A percentile compares a stretch with the other conserved stretches of the same genome.
Evolutionary conservation across 1,140 invertebrate species (phyloP).

Genomic region (Papilio polytes): DNA sequence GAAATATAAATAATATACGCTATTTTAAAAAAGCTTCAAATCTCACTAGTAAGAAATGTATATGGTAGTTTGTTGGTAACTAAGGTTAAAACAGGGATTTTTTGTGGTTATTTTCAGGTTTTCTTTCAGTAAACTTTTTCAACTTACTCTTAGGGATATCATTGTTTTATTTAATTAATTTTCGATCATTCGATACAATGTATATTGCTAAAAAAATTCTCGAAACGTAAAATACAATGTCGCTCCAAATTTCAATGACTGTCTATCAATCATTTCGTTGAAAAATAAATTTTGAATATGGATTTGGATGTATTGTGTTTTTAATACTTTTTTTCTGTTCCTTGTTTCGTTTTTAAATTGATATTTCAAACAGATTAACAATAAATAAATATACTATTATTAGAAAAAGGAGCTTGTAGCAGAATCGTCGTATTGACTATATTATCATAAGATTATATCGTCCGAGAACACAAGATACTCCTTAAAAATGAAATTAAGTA

Average conservation of each 20-base stretch:
- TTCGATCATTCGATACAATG: background rate
- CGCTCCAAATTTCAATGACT: background rate
- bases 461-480: background rate
- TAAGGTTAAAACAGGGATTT: no score
- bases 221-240: background rate
- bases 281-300: conserved; percentile 4
- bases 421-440: background rate
- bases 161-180: background rate
- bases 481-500: background rate
- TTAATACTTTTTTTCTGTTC: conserved; percentile 2
- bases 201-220: background rate
- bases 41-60: no score
- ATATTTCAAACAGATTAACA: background rate
- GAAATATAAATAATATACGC: background rate
- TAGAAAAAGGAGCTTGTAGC: background rate
- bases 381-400: background rate
- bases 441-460: no score
- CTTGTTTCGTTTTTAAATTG: background rate
- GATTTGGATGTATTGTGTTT: background rate
- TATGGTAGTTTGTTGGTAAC: no score
- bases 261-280: conserved; percentile 9
- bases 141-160: background rate
- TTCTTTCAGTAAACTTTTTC: no score
- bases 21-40: background rate
- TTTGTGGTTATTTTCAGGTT: no score